phyloP scores from a whole-genome alignment of 2,113 vertebrate genomes.

The Pardalotus punctatus region DNA sequence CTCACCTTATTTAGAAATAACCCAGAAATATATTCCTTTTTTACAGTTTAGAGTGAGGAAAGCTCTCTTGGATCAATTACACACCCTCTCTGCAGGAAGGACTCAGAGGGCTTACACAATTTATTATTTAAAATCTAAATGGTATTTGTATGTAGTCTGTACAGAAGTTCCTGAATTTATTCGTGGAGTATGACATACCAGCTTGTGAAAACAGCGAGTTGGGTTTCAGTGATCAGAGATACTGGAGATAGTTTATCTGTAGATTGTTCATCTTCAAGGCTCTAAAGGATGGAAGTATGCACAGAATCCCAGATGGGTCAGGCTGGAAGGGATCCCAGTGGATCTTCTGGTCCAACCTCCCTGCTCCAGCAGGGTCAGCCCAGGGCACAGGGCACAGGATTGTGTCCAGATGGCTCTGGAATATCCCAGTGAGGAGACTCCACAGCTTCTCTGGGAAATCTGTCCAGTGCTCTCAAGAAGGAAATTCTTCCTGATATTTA shows the following conservation, averaged over 20 bases:
- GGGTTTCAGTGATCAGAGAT: not conserved
- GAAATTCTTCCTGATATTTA: not conserved
- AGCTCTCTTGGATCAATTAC: not conserved
- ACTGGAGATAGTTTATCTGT: not conserved
- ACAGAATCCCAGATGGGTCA: not conserved
- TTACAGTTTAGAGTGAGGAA: not conserved
- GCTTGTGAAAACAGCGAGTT: not conserved
- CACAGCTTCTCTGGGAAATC: not conserved
- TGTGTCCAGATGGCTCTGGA: not conserved
- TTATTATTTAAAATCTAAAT: not conserved
- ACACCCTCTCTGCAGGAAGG: not conserved
- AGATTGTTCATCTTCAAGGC: not conserved
- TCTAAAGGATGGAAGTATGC: fast-evolving
- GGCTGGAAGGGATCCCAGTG: not conserved
- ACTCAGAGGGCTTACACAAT: too few relatives aligned
- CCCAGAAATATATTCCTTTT: not conserved
- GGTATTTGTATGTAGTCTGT: not conserved
- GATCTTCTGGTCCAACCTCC: not conserved
- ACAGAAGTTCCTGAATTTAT: not conserved
- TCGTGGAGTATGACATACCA: not conserved
- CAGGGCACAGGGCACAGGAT: not conserved
- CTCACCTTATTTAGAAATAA: not conserved
- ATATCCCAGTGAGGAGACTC: not conserved
- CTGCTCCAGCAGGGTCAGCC: not conserved
- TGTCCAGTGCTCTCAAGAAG: not conserved